These are phyloP conservation scores for Clanis bilineata DNA, from an alignment of 2,888 invertebrate species.

Conservation along the genomic window DNA sequence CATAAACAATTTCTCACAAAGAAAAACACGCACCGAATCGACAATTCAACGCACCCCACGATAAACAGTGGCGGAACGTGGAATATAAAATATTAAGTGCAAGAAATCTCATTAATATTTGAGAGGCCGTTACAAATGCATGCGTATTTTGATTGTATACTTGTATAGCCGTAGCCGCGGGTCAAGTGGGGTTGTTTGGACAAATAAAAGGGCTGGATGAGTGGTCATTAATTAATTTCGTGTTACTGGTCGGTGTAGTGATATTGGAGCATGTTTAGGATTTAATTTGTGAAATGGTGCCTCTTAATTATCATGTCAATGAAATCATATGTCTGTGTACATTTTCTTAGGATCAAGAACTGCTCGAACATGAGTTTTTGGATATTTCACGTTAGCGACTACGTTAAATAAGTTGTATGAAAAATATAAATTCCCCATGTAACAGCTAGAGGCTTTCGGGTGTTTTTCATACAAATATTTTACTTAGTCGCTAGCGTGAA, in stretches of 20 bases:
- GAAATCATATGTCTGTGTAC: not conserved
- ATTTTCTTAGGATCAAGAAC: too few species aligned
- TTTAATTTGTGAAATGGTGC: not conserved
- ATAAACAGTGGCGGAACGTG: conserved; percentile 17
- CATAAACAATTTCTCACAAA: not conserved
- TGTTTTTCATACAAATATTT: too few species aligned
- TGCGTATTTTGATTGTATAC: conserved; percentile 3
- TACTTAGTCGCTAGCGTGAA: too few species aligned
- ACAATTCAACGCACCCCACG: conserved; percentile 3
- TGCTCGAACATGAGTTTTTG: too few species aligned
- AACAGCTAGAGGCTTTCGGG: too few species aligned
- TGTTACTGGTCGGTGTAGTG: not conserved
- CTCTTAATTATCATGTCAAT: too few species aligned
- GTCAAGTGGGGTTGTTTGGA: not conserved
- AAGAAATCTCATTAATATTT: conserved; percentile 49
- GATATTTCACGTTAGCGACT: too few species aligned
- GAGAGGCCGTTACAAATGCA: conserved; percentile 25
- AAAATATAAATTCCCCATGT: too few species aligned
- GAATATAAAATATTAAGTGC: conserved; percentile 37
- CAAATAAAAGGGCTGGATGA: conserved; percentile 5
- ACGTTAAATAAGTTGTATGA: too few species aligned
- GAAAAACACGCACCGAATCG: not conserved
- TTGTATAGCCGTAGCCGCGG: not conserved
- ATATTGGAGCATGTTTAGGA: not conserved
- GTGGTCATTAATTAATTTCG: conserved; percentile 7